phyloP scores from a whole-genome alignment of 2,888 invertebrate genomes.

The Bursaphelenchus okinawaensis region DNA sequence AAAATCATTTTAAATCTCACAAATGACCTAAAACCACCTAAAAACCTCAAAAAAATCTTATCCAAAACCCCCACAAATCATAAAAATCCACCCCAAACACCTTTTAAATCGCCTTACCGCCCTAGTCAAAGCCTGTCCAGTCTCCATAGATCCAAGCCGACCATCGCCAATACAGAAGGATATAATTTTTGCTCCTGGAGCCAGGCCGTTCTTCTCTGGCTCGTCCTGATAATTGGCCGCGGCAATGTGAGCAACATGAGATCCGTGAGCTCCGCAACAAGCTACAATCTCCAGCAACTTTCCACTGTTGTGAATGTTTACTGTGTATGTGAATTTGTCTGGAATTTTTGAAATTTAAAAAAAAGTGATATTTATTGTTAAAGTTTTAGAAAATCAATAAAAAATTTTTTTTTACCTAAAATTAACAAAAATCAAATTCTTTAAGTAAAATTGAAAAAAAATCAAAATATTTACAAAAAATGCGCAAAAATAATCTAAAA shows the following conservation, averaged over 20 bases:
- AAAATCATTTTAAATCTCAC: not conserved
- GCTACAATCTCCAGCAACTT: slow-evolving; percentile 84
- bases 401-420: no score
- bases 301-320: slow-evolving; percentile 85
- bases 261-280: slow-evolving; percentile 75
- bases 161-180: slow-evolving; percentile 80
- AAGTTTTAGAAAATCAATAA: no score
- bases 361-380: not conserved
- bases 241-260: slow-evolving; percentile 93
- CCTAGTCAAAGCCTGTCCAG: slow-evolving; percentile 82
- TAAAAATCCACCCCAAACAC: not conserved
- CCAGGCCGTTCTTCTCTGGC: slow-evolving; percentile 84
- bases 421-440: no score
- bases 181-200: slow-evolving; percentile 89
- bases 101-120: slow-evolving; percentile 84
- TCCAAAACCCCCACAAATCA: not conserved
- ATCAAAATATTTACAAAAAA: no score
- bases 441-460: no score
- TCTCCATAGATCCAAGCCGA: slow-evolving; percentile 89
- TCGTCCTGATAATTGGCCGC: slow-evolving; percentile 80
- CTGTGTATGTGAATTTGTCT: slow-evolving; percentile 78
- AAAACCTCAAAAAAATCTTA: slow-evolving; percentile 1
- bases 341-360: slow-evolving; percentile 49
- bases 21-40: no score
- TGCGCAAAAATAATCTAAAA: no score